Conservation (phyloP, 2,888 invertebrate species). For the Entomobrya proxima region DNA sequence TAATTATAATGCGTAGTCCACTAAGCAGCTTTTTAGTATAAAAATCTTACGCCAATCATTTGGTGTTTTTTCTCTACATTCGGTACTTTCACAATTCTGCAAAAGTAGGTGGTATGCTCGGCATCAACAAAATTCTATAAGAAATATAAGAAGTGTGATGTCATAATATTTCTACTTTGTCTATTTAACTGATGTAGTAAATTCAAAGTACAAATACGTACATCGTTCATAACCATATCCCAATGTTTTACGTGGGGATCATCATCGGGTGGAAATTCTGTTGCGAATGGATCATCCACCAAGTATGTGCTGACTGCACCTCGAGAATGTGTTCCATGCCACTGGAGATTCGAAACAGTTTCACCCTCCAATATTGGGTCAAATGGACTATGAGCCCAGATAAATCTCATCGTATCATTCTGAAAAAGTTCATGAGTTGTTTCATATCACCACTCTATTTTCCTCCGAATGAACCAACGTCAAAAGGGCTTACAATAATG, state of each 20-base stretch:
- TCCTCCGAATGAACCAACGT: too few relatives aligned
- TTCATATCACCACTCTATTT: neutral
- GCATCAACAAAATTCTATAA: slow-evolving; percentile 62
- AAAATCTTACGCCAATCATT: slow-evolving; percentile 83
- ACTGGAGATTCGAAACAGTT: slow-evolving; percentile 14
- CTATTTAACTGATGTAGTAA: neutral
- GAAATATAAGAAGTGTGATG: too few relatives aligned
- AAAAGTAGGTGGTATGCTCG: slow-evolving; percentile 90
- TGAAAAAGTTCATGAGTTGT: neutral
- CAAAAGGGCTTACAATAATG: slow-evolving; percentile 66
- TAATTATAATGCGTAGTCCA: too few relatives aligned
- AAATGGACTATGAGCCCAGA: slow-evolving; percentile 83
- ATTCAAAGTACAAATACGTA: slow-evolving; percentile 49
- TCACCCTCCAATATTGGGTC: slow-evolving; percentile 53
- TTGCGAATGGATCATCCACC: slow-evolving; percentile 42
- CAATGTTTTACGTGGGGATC: slow-evolving; percentile 71
- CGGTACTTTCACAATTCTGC: slow-evolving; percentile 89
- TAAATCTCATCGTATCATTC: slow-evolving; percentile 85
- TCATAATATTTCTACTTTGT: slow-evolving; percentile 35
- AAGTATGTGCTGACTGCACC: slow-evolving; percentile 84
- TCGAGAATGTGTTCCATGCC: slow-evolving; percentile 82
- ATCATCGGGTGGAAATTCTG: slow-evolving; percentile 57
- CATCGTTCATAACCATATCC: slow-evolving; percentile 75
- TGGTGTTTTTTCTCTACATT: slow-evolving; percentile 85
- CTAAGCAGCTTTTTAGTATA: neutral